Evolutionary conservation across 1,140 invertebrate species (phyloP).

Genomic region (Danaus plexippus): DNA sequence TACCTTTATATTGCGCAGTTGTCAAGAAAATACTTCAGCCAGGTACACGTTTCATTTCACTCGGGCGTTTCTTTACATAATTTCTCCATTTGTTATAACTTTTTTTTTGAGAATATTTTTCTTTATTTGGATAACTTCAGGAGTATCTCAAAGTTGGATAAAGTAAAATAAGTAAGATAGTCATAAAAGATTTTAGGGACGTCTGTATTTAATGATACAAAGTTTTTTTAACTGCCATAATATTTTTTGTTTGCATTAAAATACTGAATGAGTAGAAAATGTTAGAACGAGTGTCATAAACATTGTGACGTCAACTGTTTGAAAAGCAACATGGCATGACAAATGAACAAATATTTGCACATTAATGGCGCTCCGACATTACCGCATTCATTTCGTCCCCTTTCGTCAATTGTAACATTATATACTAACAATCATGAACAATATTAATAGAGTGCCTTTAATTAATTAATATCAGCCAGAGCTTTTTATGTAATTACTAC

Average conservation of each 20-base stretch:
- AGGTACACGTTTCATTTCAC: conserved; percentile 16
- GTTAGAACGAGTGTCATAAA: neutral
- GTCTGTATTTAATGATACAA: too few species aligned
- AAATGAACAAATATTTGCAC: conserved; percentile 45
- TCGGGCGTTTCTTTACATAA: conserved; percentile 1
- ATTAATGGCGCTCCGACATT: conserved; percentile 35
- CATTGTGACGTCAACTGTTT: conserved; percentile 5
- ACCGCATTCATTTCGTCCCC: conserved; percentile 23
- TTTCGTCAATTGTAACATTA: conserved; percentile 7
- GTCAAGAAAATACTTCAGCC: conserved; percentile 16
- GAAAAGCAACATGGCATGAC: conserved; percentile 19
- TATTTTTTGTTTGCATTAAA: too few species aligned
- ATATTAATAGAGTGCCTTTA: conserved; percentile 1
- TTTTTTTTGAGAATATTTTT: too few species aligned
- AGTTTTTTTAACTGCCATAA: too few species aligned
- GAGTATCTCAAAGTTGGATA: too few species aligned
- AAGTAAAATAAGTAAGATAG: too few species aligned
- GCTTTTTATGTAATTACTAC: conserved; percentile 10
- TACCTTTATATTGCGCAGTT: conserved; percentile 21
- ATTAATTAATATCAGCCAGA: conserved; percentile 9
- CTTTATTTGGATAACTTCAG: too few species aligned
- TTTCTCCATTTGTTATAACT: neutral
- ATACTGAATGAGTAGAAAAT: too few species aligned
- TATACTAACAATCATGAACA: conserved; percentile 6
- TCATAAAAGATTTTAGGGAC: too few species aligned